Conservation (phyloP, 1,140 invertebrate genomes). For the Temnothorax curvispinosus region DNA sequence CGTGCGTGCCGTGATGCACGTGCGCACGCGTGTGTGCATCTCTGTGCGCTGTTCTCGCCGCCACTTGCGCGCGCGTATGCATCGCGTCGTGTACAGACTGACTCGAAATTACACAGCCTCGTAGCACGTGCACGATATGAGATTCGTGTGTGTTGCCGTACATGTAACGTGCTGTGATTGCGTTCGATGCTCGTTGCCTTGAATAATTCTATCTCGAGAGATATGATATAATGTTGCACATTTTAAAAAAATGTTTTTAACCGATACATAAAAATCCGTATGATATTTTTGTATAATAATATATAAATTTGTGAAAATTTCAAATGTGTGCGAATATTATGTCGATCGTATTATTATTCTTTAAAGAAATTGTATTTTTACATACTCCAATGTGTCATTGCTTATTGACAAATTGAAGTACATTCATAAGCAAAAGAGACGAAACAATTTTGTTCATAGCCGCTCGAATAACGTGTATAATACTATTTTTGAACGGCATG, state of each 20-base stretch:
- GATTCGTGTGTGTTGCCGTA: constrained; percentile 37
- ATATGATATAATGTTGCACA: not conserved
- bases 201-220: constrained; percentile 28
- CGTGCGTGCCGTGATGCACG: constrained; percentile 70
- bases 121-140: constrained; percentile 46
- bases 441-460: not conserved
- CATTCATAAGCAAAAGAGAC: not conserved
- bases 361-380: not conserved
- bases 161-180: constrained; percentile 51
- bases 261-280: too few species aligned
- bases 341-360: not conserved
- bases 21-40: constrained; percentile 69
- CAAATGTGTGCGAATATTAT: not conserved
- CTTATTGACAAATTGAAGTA: not conserved
- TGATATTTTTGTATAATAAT: not conserved
- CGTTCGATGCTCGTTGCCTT: constrained; percentile 22
- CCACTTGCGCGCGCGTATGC: constrained; percentile 46
- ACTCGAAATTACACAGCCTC: constrained; percentile 48
- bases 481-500: constrained; percentile 61
- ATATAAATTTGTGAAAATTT: not conserved
- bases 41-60: constrained; percentile 58
- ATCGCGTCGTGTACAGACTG: constrained; percentile 50
- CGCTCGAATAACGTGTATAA: not conserved
- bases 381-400: not conserved
- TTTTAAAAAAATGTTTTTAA: not conserved